These are phyloP conservation scores for Notarius quadriscutis DNA, from an alignment of 2,113 vertebrate genomes.

Conservation along the genomic window DNA sequence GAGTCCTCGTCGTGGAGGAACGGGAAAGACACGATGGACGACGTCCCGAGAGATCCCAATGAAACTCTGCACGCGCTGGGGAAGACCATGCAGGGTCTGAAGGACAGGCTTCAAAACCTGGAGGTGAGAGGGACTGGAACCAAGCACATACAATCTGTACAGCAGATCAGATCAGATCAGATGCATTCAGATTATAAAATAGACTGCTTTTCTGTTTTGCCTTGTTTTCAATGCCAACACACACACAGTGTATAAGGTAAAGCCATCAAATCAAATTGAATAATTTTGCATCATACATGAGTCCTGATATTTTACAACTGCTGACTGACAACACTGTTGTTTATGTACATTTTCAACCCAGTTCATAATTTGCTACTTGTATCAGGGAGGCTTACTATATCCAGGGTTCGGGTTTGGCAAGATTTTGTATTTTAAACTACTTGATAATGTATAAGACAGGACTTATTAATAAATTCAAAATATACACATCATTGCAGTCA, in stretches of 20 bases:
- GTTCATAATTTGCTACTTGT: too few relatives aligned
- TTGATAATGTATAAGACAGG: too few relatives aligned
- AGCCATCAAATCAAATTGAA: neutral
- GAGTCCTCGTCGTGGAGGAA: constrained; percentile 73
- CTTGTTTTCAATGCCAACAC: neutral
- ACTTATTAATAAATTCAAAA: too few relatives aligned
- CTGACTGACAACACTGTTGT: neutral
- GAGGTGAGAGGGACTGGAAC: constrained; percentile 75
- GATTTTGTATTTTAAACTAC: too few relatives aligned
- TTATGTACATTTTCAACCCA: too few relatives aligned
- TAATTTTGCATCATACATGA: neutral
- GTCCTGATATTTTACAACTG: neutral
- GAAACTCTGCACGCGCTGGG: constrained; percentile 88
- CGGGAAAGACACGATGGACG: constrained; percentile 90
- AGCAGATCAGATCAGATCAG: too few relatives aligned
- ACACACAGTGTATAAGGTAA: neutral
- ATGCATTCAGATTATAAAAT: neutral
- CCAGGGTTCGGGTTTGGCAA: too few relatives aligned
- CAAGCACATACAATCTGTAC: neutral
- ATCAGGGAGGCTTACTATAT: too few relatives aligned
- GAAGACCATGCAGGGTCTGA: constrained; percentile 91
- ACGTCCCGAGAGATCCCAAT: constrained; percentile 87
- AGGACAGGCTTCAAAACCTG: constrained; percentile 89
- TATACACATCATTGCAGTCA: too few relatives aligned
- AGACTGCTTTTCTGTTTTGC: neutral